Evolutionary conservation across 2,797 vertebrate genomes (phyloP), one percentile per base, ranked within the genome.

Genomic region (Helarctos malayanus): DNA sequence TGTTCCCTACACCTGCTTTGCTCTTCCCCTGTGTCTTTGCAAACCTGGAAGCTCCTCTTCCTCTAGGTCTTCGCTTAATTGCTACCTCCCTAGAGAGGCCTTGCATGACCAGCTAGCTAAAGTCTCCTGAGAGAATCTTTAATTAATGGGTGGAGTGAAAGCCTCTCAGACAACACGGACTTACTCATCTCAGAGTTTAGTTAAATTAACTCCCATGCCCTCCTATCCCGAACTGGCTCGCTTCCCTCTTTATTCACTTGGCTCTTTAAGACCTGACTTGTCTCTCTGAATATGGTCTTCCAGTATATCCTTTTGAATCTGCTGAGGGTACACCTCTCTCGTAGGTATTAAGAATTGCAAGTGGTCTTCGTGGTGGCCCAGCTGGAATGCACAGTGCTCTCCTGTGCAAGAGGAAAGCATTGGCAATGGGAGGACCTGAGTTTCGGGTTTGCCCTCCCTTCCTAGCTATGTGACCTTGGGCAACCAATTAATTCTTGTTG

Each of bases 181-280:
- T 76, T 80, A 68, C 18, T 75, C 41, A 52, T 85, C 41, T 88
- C 38, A 69, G 84, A 86, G 88, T 78, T 94, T 57, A 80, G 73
- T n/a, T 57, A 35, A 76, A 68, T 81, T 41, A 84, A 52, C 32
- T 84, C 45, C n/a, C 59, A 18, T 16, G 8, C 5, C 12, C 1
- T 75, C 21, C 80, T 80, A 47, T 29, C 19, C 68, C 23, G 57
- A 45, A 32, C 49, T 94, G 65, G 7, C 19, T 83, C 7, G 61
- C 35, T 59, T 91, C 16, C 4, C 18, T 78, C 19, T 90, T 73
- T 61, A 52, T 52, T 65, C 32, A 12, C 7, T 35, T 56, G 38
- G 52, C 14, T 63, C 57, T 88, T 80, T 78, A 63, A 80, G 65
- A 85, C 23, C 49, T 32, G 57, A 88, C 32, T 89, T 75, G 57